Evolutionary conservation across 2,888 invertebrate genomes (phyloP).

Genomic region (Brachyopa scutellaris): DNA sequence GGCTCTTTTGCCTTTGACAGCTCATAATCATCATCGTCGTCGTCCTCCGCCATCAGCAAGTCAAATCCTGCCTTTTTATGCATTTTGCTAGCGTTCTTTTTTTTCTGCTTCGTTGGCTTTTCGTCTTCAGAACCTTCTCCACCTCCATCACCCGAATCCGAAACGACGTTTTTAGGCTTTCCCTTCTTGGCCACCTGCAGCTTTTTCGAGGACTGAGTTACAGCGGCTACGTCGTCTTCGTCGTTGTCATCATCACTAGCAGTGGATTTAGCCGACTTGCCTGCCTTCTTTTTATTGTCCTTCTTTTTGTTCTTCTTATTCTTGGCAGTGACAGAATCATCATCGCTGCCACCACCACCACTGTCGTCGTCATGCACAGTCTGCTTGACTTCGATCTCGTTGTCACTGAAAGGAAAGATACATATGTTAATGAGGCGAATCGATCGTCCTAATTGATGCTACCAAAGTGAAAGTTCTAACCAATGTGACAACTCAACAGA

Average conservation of each 20-base stretch:
- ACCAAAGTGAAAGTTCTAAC: conserved; percentile 68
- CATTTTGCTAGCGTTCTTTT: conserved; percentile 75
- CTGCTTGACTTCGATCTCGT: conserved; percentile 81
- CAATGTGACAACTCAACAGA: conserved; percentile 74
- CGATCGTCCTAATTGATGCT: conserved; percentile 14
- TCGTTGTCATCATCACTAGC: conserved; percentile 82
- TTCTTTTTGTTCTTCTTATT: conserved; percentile 81
- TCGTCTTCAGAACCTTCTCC: conserved; percentile 82
- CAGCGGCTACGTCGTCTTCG: conserved; percentile 81
- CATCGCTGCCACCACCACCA: conserved; percentile 70
- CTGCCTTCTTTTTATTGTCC: conserved; percentile 79
- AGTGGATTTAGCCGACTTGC: conserved; percentile 74
- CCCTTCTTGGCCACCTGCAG: conserved; percentile 84
- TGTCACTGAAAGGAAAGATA: conserved; percentile 85
- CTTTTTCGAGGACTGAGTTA: conserved; percentile 84
- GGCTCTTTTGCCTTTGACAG: conserved; percentile 72
- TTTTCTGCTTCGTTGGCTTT: conserved; percentile 80
- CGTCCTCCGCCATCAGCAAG: conserved; percentile 86
- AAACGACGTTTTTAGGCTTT: conserved; percentile 81
- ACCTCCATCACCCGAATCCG: conserved; percentile 80
- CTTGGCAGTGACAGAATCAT: conserved; percentile 78
- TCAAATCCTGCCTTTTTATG: conserved; percentile 86
- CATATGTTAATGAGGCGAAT: conserved; percentile 17
- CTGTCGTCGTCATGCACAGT: conserved; percentile 74
- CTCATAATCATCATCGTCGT: conserved; percentile 79